phyloP scores from a whole-genome alignment of 2,797 vertebrate genomes.

The Podarcis lilfordi region DNA sequence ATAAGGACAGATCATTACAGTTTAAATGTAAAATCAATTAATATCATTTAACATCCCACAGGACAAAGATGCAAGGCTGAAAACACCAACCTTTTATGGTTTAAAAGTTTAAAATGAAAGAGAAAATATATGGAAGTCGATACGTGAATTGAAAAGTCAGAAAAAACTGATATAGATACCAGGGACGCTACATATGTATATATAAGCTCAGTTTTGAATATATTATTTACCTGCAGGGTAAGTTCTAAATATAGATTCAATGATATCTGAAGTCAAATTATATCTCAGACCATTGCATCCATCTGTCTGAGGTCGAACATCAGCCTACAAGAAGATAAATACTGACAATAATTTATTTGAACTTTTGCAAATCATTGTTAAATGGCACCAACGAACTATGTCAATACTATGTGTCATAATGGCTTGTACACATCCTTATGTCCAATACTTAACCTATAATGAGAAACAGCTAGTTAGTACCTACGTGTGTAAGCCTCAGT shows the following conservation, averaged over 20 bases:
- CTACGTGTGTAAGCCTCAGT: too few species aligned
- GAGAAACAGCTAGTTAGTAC: too few species aligned
- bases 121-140: background rate
- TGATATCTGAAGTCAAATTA: constrained; percentile 97
- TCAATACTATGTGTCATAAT: background rate
- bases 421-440: background rate
- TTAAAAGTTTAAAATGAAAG: background rate
- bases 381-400: background rate
- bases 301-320: constrained; percentile 96
- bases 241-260: constrained; percentile 98
- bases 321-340: constrained; percentile 83
- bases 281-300: constrained; percentile 97
- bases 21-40: background rate
- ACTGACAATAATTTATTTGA: background rate
- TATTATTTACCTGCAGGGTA: constrained; percentile 91
- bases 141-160: background rate
- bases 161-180: background rate
- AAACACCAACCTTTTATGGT: background rate
- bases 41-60: background rate
- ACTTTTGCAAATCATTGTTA: background rate
- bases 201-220: background rate
- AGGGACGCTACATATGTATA: background rate
- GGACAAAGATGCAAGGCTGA: background rate
- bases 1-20: background rate
- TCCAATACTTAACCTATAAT: background rate